Evolutionary conservation across 2,113 vertebrate species (phyloP), one percentile per base, ranked within the genome.

Genomic region (Hepsetus odoe): DNA sequence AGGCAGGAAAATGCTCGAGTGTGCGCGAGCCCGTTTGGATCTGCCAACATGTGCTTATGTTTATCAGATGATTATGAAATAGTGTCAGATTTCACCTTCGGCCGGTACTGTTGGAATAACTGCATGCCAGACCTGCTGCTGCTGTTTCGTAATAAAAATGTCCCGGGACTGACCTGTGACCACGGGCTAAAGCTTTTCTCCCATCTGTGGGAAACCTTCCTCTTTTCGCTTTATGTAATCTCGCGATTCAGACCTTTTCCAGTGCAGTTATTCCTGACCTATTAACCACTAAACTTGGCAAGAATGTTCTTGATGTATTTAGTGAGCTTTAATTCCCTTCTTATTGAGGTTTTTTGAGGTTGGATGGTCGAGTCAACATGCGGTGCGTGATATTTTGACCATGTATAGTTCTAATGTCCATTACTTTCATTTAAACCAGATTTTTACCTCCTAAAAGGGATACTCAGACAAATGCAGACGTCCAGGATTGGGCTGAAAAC

Each of bases 41-140:
- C 8, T 38, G 38, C 24, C 33, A 42, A 26, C 49, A 66, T 32
- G 13, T 68, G 73, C 51, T 70, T 68, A 3, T 76, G 72, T 83
- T 76, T 72, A 80, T 65, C 30, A 76, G 77, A 64, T 49, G 79
- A 68, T 74, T 66, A 59, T 16, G 71, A 58, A 72, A 74, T 46
- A 40, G 56, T 35, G 42, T 62, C 51, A 81, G 58, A 40, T 59
- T 64, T 76, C 74, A 58, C 56, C 55, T 61, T 69, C 32, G 5
- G 0, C 40, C 28, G 24, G 26, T 49, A n/a, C 16, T 35, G 14
- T 46, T 40, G 46, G 69, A 80, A 81, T 69, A 74, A 42, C 11
- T 4, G 7, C 28, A 13, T 67, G 62, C 42, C 68, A 75, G 22
- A 66, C 11, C 58, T 71, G 51, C 3, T 46, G 12, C 18, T 26